Evolutionary conservation across 53 echinoderm and acorn worm genomes (phyloP).

Genomic region (Antedon mediterranea): DNA sequence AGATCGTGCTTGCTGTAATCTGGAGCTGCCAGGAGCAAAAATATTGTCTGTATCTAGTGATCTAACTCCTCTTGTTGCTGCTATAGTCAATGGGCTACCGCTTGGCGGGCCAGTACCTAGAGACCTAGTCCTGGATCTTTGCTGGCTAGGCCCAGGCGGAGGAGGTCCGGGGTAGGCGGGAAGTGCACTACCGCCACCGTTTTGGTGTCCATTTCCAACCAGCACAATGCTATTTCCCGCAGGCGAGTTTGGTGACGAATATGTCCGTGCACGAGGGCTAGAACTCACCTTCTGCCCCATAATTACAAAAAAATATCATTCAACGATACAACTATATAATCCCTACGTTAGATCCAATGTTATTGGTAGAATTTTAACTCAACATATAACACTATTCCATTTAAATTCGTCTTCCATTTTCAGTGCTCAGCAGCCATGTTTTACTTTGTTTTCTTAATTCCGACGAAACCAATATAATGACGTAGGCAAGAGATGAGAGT

Average conservation of each 20-base stretch:
- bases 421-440: neutral
- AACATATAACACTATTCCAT: neutral
- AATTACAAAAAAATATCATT: neutral
- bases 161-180: neutral
- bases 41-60: conserved; percentile 72
- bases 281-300: conserved; percentile 99
- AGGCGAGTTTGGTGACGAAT: conserved; percentile 4
- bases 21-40: conserved; percentile 44
- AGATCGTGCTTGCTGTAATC: conserved; percentile 42
- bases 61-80: conserved; percentile 39
- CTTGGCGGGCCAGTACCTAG: conserved; percentile 35
- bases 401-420: neutral
- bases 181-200: conserved; percentile 10
- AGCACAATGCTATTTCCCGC: neutral
- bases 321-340: neutral
- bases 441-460: neutral
- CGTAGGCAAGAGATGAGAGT: neutral
- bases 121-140: conserved; percentile 34
- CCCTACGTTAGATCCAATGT: neutral
- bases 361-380: neutral
- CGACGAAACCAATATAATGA: neutral
- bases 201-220: conserved; percentile 28
- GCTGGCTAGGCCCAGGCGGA: conserved; percentile 18
- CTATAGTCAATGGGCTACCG: conserved; percentile 50
- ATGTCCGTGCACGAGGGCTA: conserved; percentile 50